Evolutionary conservation across 30 jellyfish, hydroid and myxozoan species (phyloP), one percentile per base, ranked within the genome.

Genomic region (Turritopsis rubra): DNA sequence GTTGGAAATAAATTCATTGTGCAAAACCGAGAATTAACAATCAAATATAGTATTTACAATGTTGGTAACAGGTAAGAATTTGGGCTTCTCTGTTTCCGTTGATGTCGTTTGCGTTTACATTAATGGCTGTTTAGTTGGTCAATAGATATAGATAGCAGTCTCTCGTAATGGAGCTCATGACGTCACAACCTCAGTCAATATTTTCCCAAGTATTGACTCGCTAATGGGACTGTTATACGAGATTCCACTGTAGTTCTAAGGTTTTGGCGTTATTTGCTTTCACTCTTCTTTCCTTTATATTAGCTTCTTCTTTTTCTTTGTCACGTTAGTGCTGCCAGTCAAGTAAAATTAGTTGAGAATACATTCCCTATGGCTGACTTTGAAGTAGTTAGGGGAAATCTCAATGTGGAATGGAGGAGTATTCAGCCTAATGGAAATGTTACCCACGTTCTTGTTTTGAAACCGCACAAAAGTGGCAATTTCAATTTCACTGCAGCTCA

Each of bases 401-500:
- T 81, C 24, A 71, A 96, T 73, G 95, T 85, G 9, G 93, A 85
- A 75, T 92, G 98, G 98, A 92, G 75, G 54, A 92, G 98, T 72
- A 92, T 92, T 80, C 93, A 96, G 1, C 98, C 98, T 53, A 79
- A 86, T 81, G 90, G 88, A 73, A 86, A 86, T 80, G 90, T 86
- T 41, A 75, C 94, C 65, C 98, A 92, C 75, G 93, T 88, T 52
- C 85, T 87, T 16, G 92, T 92, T 31, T 54, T 88, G 7, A 95
- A 87, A 75, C 98, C 98, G 21, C 27, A 80, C 60, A 92, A 88
- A 72, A 79, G 87, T 41, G 98, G 98, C 16, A 77, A 60, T 81
- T 85, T 86, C 85, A 92, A 92, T 68, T 92, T 92, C 84, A 92
- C 98, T 26, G 89, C 98, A 31, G 98, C 95, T 8, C 98, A 92